These are phyloP conservation scores for Monoplex corrugatus DNA, from an alignment of 2,888 invertebrate species.

Conservation along the genomic window DNA sequence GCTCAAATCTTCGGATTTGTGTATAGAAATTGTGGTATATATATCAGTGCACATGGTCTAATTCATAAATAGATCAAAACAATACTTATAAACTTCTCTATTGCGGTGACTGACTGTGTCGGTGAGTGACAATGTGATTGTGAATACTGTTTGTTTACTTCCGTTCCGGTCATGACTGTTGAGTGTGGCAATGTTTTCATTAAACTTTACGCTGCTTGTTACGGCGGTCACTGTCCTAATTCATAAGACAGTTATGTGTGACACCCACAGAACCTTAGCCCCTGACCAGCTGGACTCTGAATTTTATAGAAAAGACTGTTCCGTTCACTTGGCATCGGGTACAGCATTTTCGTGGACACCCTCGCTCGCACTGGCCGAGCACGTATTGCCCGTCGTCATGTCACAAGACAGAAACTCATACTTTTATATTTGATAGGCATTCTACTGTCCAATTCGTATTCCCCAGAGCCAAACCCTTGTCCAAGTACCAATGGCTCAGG, in stretches of 20 bases:
- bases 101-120: not conserved
- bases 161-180: not conserved
- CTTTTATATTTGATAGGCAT: not conserved
- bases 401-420: not conserved
- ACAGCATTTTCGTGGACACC: not conserved
- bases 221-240: not conserved
- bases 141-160: not conserved
- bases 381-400: not conserved
- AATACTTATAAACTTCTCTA: no score
- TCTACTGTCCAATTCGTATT: not conserved
- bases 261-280: not conserved
- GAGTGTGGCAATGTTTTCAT: not conserved
- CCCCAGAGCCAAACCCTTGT: conserved; percentile 14
- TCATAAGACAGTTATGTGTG: not conserved
- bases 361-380: no score
- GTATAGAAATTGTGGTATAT: no score
- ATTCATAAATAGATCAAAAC: no score
- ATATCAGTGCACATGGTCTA: no score
- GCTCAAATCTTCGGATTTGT: no score
- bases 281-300: not conserved
- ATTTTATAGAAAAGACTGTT: not conserved
- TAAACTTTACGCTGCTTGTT: not conserved
- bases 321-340: not conserved
- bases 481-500: not conserved
- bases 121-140: not conserved